A percentile compares a stretch with the other conserved stretches of the same genome.
Conservation (phyloP, 2,888 invertebrate species). For the Cataglyphis cursor region DNA sequence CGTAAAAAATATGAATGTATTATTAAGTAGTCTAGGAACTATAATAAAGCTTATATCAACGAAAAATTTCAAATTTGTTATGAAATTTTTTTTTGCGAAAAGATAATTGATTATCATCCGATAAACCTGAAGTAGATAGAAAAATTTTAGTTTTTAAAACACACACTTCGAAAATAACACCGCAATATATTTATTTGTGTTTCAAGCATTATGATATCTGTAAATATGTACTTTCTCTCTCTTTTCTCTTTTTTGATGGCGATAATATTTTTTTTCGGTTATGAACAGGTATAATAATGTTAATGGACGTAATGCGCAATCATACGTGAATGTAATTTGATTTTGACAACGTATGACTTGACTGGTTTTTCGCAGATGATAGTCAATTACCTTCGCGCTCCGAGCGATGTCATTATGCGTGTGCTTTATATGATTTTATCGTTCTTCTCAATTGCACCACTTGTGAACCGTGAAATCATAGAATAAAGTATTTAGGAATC, state of each 20-base stretch:
- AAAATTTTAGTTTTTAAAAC: background rate
- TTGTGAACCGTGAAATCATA: constrained; percentile 41
- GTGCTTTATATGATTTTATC: constrained; percentile 41
- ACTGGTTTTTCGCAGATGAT: constrained; percentile 26
- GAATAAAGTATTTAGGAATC: constrained; percentile 35
- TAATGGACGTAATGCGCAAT: constrained; percentile 22
- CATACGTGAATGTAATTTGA: constrained; percentile 2
- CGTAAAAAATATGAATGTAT: constrained; percentile 47
- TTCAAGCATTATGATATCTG: background rate
- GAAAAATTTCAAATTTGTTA: background rate
- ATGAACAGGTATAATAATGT: constrained; percentile 7
- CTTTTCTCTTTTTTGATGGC: background rate
- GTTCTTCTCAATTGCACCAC: constrained; percentile 36
- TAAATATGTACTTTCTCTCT: background rate
- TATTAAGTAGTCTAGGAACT: background rate
- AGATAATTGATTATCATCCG: background rate
- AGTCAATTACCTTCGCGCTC: constrained; percentile 35
- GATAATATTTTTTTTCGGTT: constrained; percentile 17
- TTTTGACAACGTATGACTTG: constrained; percentile 31
- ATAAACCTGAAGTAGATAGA: background rate
- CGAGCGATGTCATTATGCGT: constrained; percentile 38
- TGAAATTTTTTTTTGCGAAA: background rate
- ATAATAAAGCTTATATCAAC: background rate
- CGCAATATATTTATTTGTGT: background rate
- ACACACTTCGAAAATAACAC: background rate